These are phyloP conservation scores for Nineta flava DNA, from an alignment of 2,888 invertebrate genomes.

Conservation along the genomic window DNA sequence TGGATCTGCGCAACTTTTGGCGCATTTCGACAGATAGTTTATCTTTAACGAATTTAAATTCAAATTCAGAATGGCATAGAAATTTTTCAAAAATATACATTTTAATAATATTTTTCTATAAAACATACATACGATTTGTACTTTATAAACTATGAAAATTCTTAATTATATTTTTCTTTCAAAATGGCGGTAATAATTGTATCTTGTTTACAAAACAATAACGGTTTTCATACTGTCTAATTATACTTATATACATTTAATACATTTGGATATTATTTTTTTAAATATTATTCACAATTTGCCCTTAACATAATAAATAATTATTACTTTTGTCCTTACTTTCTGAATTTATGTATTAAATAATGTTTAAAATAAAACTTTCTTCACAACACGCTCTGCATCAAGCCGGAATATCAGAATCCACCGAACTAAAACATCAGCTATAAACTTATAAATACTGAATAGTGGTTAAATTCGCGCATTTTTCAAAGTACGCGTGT, in stretches of 20 bases:
- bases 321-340: no score
- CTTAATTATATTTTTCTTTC: neutral
- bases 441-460: no score
- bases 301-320: neutral
- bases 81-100: neutral
- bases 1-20: neutral
- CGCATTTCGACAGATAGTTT: neutral
- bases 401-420: no score
- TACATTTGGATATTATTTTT: no score
- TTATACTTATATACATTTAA: no score
- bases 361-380: no score
- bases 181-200: neutral
- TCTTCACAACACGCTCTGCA: no score
- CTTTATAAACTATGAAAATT: neutral
- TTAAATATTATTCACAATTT: no score
- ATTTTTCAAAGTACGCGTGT: no score
- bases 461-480: no score
- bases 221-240: neutral
- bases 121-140: neutral
- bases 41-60: neutral
- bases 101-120: neutral
- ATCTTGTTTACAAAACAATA: neutral
- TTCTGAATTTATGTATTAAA: no score
- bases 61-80: neutral
- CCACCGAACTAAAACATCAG: no score